phyloP scores from a whole-genome alignment of 2,797 vertebrate genomes.

The Alca torda region DNA sequence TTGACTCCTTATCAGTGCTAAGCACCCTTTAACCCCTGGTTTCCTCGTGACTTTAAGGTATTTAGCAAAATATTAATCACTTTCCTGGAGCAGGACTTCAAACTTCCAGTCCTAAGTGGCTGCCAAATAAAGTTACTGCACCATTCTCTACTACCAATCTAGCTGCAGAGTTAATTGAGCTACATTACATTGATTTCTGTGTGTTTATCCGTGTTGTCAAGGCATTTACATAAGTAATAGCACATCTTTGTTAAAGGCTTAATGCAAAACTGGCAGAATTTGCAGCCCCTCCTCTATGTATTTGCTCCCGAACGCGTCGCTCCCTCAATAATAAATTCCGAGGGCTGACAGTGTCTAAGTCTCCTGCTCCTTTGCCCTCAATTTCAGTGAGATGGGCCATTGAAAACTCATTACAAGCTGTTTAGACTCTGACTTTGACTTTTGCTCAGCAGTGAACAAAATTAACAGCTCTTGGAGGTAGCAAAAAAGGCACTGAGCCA shows the following conservation, averaged over 20 bases:
- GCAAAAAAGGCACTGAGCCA: slow-evolving; percentile 77
- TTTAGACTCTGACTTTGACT: slow-evolving; percentile 88
- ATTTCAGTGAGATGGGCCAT: slow-evolving; percentile 87
- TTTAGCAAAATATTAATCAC: slow-evolving; percentile 21
- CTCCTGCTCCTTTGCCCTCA: slow-evolving; percentile 86
- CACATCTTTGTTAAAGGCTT: slow-evolving; percentile 25
- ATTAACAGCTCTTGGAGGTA: slow-evolving; percentile 86
- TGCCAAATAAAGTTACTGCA: slow-evolving; percentile 14
- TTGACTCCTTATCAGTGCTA: neutral
- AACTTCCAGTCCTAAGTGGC: neutral
- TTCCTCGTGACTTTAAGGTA: neutral
- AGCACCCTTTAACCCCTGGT: neutral
- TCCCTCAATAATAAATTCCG: slow-evolving; percentile 80
- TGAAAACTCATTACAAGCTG: slow-evolving; percentile 90
- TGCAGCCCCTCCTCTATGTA: slow-evolving; percentile 36
- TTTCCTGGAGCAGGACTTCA: neutral
- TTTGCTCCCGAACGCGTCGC: slow-evolving; percentile 57
- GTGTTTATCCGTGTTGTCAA: slow-evolving; percentile 32
- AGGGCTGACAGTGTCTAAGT: slow-evolving; percentile 79
- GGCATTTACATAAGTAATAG: slow-evolving; percentile 59
- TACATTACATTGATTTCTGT: neutral
- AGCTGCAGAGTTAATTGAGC: slow-evolving; percentile 2
- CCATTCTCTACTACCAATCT: neutral
- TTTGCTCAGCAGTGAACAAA: slow-evolving; percentile 84
- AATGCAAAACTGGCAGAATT: slow-evolving; percentile 42